A percentile compares a stretch with the other conserved stretches of the same genome.
Conservation (phyloP, 2,113 vertebrate species). For the Blennius ocellaris region DNA sequence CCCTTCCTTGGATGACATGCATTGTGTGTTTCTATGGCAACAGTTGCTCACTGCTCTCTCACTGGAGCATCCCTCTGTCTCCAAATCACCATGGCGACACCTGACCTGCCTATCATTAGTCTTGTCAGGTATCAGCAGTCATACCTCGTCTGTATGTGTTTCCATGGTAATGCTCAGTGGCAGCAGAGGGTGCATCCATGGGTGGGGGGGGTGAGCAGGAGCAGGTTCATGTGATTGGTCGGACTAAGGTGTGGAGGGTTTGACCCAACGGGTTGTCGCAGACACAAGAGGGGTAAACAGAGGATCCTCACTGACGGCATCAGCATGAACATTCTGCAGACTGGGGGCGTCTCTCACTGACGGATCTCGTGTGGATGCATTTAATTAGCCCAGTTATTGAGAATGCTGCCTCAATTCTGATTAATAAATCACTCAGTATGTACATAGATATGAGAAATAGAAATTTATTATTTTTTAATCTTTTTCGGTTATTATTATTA, state of each 20-base stretch:
- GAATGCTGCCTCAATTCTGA: too few relatives aligned
- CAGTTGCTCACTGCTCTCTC: conserved; percentile 43
- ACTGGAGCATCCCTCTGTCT: conserved; percentile 48
- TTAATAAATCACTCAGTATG: too few relatives aligned
- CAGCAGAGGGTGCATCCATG: not conserved
- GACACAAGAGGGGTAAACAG: conserved; percentile 16
- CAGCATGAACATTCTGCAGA: too few relatives aligned
- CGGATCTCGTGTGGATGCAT: too few relatives aligned
- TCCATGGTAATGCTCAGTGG: conserved; percentile 49
- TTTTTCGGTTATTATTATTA: too few relatives aligned
- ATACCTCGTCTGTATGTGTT: conserved; percentile 32
- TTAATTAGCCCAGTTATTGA: too few relatives aligned
- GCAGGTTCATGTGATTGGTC: conserved; percentile 24
- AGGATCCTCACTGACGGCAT: not conserved
- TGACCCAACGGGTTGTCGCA: too few relatives aligned
- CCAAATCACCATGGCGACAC: conserved; percentile 64
- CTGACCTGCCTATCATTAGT: not conserved
- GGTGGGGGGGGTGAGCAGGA: conserved; percentile 1
- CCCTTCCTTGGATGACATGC: conserved; percentile 50
- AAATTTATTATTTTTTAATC: too few relatives aligned
- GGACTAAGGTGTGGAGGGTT: not conserved
- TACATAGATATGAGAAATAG: too few relatives aligned
- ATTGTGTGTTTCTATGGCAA: conserved; percentile 67
- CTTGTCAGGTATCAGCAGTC: conserved; percentile 38
- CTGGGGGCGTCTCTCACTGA: too few relatives aligned